These are phyloP conservation scores for Melieria picta DNA, from an alignment of 2,888 invertebrate genomes.

Conservation along the genomic window DNA sequence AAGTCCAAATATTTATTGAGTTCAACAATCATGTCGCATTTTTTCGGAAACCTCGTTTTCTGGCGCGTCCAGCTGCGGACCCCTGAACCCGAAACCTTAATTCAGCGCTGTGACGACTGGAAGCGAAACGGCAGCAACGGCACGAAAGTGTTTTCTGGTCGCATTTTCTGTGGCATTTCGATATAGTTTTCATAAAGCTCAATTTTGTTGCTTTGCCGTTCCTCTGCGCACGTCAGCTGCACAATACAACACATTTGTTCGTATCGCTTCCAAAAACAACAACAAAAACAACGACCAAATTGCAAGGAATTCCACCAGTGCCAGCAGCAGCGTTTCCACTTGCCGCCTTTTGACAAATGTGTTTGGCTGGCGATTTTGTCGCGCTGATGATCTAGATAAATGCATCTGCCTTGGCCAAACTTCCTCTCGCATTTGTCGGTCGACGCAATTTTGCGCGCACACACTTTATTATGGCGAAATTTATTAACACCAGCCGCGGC, in stretches of 20 bases:
- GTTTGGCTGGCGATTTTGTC: constrained; percentile 37
- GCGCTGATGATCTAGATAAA: constrained; percentile 57
- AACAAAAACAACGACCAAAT: too few relatives aligned
- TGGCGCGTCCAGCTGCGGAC: neutral
- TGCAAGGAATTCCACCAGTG: neutral
- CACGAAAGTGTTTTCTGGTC: too few relatives aligned
- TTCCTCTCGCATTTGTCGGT: constrained; percentile 40
- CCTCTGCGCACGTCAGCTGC: too few relatives aligned
- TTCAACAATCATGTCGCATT: constrained; percentile 44
- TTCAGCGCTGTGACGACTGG: neutral
- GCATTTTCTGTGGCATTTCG: too few relatives aligned
- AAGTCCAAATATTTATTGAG: constrained; percentile 61
- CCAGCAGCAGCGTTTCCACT: neutral
- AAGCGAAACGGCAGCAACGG: neutral
- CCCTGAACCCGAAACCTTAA: neutral
- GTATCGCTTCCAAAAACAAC: too few relatives aligned
- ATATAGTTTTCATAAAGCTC: too few relatives aligned
- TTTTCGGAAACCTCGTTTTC: constrained; percentile 12
- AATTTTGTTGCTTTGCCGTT: too few relatives aligned
- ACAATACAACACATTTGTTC: too few relatives aligned
- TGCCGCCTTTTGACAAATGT: constrained; percentile 51
- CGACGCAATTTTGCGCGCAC: constrained; percentile 59
- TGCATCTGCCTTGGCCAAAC: constrained; percentile 50
- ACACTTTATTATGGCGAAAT: constrained; percentile 34
- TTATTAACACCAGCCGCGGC: constrained; percentile 15